These are phyloP conservation scores for Drosophila nigricruria DNA, from an alignment of 2,888 invertebrate species.

Conservation along the genomic window DNA sequence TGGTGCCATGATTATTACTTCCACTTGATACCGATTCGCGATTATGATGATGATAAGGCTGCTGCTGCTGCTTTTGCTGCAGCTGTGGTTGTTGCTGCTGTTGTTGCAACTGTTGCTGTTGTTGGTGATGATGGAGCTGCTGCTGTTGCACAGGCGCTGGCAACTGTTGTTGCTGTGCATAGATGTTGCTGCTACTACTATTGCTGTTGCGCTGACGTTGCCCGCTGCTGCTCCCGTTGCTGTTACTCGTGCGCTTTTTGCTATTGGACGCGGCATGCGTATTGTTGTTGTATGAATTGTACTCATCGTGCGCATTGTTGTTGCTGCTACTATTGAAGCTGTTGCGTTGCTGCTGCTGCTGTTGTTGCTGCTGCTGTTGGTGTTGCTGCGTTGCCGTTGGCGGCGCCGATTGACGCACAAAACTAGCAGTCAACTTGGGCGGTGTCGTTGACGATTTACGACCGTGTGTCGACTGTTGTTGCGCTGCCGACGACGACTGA, in stretches of 20 bases:
- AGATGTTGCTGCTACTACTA: conserved; percentile 34
- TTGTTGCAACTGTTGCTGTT: conserved; percentile 34
- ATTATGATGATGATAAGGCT: conserved; percentile 18
- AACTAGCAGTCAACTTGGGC: conserved; percentile 63
- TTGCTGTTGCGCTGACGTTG: conserved; percentile 55
- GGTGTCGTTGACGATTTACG: conserved; percentile 71
- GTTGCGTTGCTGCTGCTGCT: conserved; percentile 41
- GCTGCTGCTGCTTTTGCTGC: conserved; percentile 44
- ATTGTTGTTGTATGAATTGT: conserved; percentile 64
- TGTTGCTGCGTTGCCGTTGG: conserved; percentile 33
- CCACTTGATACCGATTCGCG: conserved; percentile 22
- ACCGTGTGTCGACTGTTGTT: conserved; percentile 24
- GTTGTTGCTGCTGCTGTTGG: conserved; percentile 28
- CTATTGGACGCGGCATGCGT: conserved; percentile 70
- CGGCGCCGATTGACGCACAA: conserved; percentile 54
- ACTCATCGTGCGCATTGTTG: conserved; percentile 64
- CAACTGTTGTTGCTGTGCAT: conserved; percentile 40
- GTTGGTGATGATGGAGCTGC: conserved; percentile 13
- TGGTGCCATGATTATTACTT: conserved; percentile 17
- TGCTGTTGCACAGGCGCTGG: conserved; percentile 30
- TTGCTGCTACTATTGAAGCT: conserved; percentile 34
- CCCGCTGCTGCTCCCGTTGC: conserved; percentile 34
- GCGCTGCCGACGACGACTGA: conserved; percentile 33
- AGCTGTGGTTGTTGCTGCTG: conserved; percentile 43
- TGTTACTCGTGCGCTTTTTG: conserved; percentile 68